Base-by-base conservation (phyloP, 2,888 invertebrate species). In the Andrena minutula region DNA sequence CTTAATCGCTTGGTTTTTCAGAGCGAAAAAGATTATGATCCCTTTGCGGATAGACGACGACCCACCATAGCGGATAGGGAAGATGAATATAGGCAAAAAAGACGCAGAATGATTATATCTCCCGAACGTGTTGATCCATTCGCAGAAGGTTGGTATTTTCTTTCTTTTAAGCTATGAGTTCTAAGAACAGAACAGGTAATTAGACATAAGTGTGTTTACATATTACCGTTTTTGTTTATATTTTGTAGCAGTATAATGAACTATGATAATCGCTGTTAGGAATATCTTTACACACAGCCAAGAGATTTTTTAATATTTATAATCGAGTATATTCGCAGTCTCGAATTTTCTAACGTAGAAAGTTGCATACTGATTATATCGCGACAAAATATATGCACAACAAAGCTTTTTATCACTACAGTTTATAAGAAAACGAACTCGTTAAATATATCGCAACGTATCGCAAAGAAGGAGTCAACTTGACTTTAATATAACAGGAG, bases 101-200 rank as follows among this genome's bases (percentile, higher is more conserved):
- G 98, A 89, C 96, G 98, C 81, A 95, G 97, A 94, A 97, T 98
- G 96, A 97, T 97, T 84, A 99, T 99, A 92, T 99, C 99, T 4
- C 99, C 99, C 0, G 99, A 99, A 92, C 96, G 99, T 91, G 96
- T 97, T 88, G 99, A 99, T 95, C 99, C 99, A 49, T 99, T 99
- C 95, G 98, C 99, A 92, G 98, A 99, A 95, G 99, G 99, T 98
- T 95, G 95, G 96, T 95, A 90, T 79, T 84, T 75, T 75, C 88
- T 84, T 85, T 51, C 58, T 49, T 69, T n/a, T 65, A 81, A 75
- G 26, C 64, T 82, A 79, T 53, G n/a, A 20, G 6, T 51, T 71
- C 56, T 82, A 49, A 82, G 41, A 76, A 28, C 58, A 63, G 58
- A 69, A 53, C 81, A 85, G 85, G 84, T 84, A 84, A 84, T 75